Evolutionary conservation across 1,140 invertebrate genomes (phyloP).

Genomic region (Campoletis sonorensis): DNA sequence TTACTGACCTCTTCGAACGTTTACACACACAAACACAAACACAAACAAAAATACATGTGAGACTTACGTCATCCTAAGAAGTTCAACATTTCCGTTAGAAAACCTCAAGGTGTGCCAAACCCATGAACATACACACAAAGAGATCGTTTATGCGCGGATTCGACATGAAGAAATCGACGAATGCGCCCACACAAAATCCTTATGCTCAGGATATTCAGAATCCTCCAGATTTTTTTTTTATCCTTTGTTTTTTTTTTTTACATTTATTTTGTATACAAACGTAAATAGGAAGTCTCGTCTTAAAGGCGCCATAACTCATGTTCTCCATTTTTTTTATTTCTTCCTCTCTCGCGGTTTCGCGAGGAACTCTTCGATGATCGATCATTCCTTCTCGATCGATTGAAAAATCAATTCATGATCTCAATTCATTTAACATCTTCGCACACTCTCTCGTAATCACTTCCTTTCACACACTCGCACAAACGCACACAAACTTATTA

Average conservation of each 20-base stretch:
- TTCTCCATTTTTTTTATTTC: too few relatives aligned
- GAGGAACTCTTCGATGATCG: neutral
- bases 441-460: too few relatives aligned
- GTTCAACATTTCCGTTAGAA: conserved; percentile 24
- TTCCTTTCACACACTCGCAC: too few relatives aligned
- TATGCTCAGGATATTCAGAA: neutral
- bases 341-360: neutral
- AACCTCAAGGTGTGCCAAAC: conserved; percentile 30
- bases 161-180: conserved; percentile 10
- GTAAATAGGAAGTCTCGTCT: conserved; percentile 8
- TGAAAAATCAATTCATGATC: too few relatives aligned
- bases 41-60: neutral
- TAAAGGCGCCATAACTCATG: neutral
- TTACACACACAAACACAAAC: neutral
- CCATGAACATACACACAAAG: neutral
- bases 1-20: conserved; percentile 36
- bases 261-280: too few relatives aligned
- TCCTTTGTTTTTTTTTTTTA: neutral
- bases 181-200: neutral
- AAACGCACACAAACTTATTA: too few relatives aligned
- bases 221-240: neutral
- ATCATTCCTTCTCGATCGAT: too few relatives aligned
- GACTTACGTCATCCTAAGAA: conserved; percentile 17
- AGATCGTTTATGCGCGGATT: neutral
- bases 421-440: too few relatives aligned